These are phyloP conservation scores for Drosophila elegans DNA, from an alignment of 1,140 invertebrate species.

Conservation along the genomic window DNA sequence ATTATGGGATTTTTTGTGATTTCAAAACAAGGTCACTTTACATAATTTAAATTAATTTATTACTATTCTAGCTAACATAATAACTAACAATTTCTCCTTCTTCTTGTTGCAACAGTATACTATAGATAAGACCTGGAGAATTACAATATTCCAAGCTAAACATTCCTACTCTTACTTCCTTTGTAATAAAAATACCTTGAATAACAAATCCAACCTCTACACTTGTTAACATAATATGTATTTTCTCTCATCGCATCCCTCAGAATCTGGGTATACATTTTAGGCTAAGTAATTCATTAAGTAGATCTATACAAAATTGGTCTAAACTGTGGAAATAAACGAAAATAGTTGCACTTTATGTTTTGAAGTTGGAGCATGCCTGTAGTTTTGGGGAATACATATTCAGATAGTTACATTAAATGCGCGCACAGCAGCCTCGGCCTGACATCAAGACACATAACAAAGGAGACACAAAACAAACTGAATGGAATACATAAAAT, in stretches of 20 bases:
- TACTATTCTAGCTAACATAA: no score
- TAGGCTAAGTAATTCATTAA: conserved; percentile 69
- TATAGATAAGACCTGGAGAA: no score
- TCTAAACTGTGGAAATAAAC: conserved; percentile 70
- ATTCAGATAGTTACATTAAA: conserved; percentile 70
- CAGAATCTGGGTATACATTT: conserved; percentile 38
- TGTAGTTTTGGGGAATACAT: conserved; percentile 46
- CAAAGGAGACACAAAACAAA: conserved; percentile 65
- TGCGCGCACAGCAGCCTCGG: conserved; percentile 62
- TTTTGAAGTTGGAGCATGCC: conserved; percentile 24
- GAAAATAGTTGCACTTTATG: conserved; percentile 38
- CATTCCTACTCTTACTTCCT: no score
- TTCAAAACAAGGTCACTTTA: not conserved
- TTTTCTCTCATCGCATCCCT: conserved; percentile 17
- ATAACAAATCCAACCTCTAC: not conserved
- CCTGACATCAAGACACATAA: conserved; percentile 57
- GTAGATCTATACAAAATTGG: conserved; percentile 77
- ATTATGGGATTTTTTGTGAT: not conserved
- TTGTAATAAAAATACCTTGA: not conserved
- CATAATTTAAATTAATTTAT: not conserved
- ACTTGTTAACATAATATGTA: conserved; percentile 46
- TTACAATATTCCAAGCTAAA: no score
- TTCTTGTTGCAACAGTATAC: no score
- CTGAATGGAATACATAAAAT: conserved; percentile 39
- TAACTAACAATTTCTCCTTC: no score